A percentile compares a stretch with the other conserved stretches of the same genome.
These are phyloP conservation scores for Hippasteria phrygiana DNA, from an alignment of 53 echinoderm and acorn worm species.

Conservation along the genomic window DNA sequence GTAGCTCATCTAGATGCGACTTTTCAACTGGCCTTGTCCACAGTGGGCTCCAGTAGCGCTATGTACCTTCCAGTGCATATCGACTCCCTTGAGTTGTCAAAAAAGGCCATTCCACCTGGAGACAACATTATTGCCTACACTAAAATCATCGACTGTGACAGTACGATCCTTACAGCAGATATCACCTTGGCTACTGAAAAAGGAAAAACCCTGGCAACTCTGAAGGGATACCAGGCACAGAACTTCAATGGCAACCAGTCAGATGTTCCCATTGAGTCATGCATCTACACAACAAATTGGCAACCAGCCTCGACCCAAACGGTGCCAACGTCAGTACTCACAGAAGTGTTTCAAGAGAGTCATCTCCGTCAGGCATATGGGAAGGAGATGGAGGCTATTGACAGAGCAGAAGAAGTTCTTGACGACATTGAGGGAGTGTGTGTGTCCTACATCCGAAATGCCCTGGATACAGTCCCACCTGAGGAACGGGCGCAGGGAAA, in stretches of 20 bases:
- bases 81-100: conserved; percentile 73
- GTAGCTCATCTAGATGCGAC: conserved; percentile 83
- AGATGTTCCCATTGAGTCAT: conserved; percentile 74
- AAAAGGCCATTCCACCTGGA: conserved; percentile 76
- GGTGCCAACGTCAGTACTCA: conserved; percentile 72
- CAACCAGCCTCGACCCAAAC: conserved; percentile 75
- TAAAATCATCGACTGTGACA: conserved; percentile 80
- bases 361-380: conserved; percentile 67
- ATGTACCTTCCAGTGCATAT: conserved; percentile 79
- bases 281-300: conserved; percentile 85
- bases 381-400: conserved; percentile 77
- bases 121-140: conserved; percentile 75
- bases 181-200: conserved; percentile 64
- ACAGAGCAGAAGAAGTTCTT: conserved; percentile 75
- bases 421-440: conserved; percentile 73
- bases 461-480: conserved; percentile 77
- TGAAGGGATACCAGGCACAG: conserved; percentile 72
- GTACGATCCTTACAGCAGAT: conserved; percentile 72
- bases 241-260: conserved; percentile 65
- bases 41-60: conserved; percentile 64
- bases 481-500: conserved; percentile 71
- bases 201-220: conserved; percentile 71
- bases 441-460: conserved; percentile 85
- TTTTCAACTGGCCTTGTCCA: conserved; percentile 80
- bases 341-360: conserved; percentile 75